phyloP scores from a whole-genome alignment of 1,140 invertebrate genomes.

The Samia ricini region DNA sequence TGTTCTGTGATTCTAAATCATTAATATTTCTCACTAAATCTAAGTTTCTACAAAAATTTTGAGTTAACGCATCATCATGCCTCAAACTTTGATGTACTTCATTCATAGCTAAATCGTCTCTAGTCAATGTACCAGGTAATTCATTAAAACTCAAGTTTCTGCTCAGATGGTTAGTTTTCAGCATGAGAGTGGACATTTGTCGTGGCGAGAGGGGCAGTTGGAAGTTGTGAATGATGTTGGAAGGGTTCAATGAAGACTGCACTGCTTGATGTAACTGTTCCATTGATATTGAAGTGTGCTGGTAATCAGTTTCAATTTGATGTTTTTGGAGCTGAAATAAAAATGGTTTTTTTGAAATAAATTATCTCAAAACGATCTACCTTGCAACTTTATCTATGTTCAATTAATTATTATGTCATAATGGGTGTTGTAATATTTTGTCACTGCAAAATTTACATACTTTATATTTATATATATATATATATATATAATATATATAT shows the following conservation, averaged over 20 bases:
- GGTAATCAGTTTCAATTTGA: constrained; percentile 52
- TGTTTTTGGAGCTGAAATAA: constrained; percentile 59
- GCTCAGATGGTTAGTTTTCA: constrained; percentile 55
- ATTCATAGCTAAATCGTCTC: constrained; percentile 41
- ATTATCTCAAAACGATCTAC: too few species aligned
- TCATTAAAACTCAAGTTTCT: constrained; percentile 55
- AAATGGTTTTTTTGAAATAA: background rate
- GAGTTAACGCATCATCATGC: constrained; percentile 1
- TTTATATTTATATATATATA: too few species aligned
- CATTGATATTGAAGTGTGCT: constrained; percentile 59
- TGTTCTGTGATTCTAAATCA: constrained; percentile 56
- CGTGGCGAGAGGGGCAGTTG: constrained; percentile 59
- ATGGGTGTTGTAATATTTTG: too few species aligned
- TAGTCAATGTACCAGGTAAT: constrained; percentile 45
- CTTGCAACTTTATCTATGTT: too few species aligned
- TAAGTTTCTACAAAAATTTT: constrained; percentile 38
- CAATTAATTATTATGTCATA: too few species aligned
- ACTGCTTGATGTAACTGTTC: constrained; percentile 65
- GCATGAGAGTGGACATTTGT: constrained; percentile 66
- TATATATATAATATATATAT: too few species aligned
- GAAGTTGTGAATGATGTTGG: constrained; percentile 52
- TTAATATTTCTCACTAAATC: constrained; percentile 44
- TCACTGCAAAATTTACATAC: too few species aligned
- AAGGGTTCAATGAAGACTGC: constrained; percentile 45
- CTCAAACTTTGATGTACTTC: constrained; percentile 34